Conservation (phyloP, 2,888 invertebrate species). For the Epiblema foenella region DNA sequence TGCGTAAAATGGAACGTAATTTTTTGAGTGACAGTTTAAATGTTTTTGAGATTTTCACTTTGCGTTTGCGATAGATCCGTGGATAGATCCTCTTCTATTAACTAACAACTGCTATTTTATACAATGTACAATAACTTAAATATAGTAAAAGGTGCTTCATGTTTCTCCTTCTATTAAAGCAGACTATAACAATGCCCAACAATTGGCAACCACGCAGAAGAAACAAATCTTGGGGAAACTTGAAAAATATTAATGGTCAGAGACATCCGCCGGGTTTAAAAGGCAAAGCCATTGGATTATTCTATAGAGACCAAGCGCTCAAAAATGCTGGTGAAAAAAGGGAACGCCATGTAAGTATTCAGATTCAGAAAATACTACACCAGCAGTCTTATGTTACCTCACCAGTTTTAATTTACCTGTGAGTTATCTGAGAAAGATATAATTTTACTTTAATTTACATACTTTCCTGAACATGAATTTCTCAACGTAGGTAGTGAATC, state of each 20-base stretch:
- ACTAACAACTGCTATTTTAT: no score
- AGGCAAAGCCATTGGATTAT: constrained; percentile 70
- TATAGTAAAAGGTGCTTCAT: not conserved
- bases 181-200: constrained; percentile 18
- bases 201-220: constrained; percentile 9
- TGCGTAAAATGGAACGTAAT: no score
- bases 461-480: not conserved
- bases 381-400: not conserved
- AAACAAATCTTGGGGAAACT: constrained; percentile 23
- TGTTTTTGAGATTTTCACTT: not conserved
- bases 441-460: not conserved
- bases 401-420: not conserved
- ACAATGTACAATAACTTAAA: no score
- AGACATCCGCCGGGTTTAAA: constrained; percentile 38
- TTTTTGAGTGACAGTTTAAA: no score
- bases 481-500: not conserved
- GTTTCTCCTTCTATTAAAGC: no score
- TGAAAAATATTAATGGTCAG: not conserved
- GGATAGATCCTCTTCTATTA: not conserved
- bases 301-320: constrained; percentile 56
- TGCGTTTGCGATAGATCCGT: not conserved
- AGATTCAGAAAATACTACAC: not conserved
- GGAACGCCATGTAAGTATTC: not conserved
- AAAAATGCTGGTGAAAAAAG: not conserved
- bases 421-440: not conserved